Conservation (phyloP, 1,140 invertebrate species). For the Philotrypesis tridentata region DNA sequence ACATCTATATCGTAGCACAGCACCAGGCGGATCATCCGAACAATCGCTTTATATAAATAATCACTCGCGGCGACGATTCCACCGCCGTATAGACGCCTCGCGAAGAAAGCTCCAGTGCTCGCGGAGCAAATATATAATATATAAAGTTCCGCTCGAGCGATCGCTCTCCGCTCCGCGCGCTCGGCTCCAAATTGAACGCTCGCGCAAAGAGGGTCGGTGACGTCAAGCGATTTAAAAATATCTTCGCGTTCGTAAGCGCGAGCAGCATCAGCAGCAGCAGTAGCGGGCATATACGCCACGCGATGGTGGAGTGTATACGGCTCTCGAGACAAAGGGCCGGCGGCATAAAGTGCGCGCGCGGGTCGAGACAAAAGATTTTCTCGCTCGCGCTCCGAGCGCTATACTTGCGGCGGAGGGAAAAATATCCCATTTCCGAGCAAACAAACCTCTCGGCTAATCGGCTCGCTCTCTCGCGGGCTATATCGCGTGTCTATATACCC, state of each 20-base stretch:
- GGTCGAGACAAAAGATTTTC: constrained; percentile 9
- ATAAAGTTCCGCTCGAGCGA: too few species aligned
- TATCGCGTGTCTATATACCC: too few species aligned
- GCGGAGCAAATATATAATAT: too few species aligned
- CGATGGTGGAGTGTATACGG: constrained; percentile 9
- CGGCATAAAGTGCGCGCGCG: background rate
- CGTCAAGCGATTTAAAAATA: constrained; percentile 54
- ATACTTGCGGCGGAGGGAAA: background rate
- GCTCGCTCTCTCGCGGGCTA: background rate
- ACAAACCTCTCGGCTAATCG: background rate
- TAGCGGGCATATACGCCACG: background rate
- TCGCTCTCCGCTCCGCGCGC: background rate
- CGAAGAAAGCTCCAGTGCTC: background rate
- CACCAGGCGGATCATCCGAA: too few species aligned
- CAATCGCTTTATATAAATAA: too few species aligned
- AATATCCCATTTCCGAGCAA: background rate
- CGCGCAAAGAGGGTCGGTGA: constrained; percentile 47
- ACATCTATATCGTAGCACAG: too few species aligned
- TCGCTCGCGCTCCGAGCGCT: background rate
- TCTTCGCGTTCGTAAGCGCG: constrained; percentile 43
- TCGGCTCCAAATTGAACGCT: background rate
- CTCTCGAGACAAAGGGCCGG: constrained; percentile 45
- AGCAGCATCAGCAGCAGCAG: too few species aligned
- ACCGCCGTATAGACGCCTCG: too few species aligned
- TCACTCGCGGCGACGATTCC: background rate